These are phyloP conservation scores for Stegastes partitus DNA, from an alignment of 2,113 vertebrate genomes.

Conservation along the genomic window DNA sequence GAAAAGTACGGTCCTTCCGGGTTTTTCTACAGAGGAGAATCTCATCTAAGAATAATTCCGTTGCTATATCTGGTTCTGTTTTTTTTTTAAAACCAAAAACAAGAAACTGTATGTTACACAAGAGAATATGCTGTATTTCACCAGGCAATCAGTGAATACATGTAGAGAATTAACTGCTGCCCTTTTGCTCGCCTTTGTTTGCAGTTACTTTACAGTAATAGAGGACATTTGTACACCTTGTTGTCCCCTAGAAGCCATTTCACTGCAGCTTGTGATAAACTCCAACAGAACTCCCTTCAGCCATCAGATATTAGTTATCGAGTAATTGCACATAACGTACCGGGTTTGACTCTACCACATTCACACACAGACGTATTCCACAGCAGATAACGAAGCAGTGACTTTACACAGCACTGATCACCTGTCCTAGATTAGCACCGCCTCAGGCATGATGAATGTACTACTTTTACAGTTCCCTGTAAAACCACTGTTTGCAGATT, in stretches of 20 bases:
- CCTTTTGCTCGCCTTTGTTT: no score
- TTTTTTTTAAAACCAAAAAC: no score
- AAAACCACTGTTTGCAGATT: slow-evolving; percentile 59
- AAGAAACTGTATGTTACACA: no score
- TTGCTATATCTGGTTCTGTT: neutral
- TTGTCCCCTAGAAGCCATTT: neutral
- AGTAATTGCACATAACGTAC: no score
- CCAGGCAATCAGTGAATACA: no score
- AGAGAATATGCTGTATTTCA: no score
- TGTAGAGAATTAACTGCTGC: no score
- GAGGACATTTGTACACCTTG: neutral
- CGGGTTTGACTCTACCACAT: neutral
- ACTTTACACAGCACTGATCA: slow-evolving; percentile 8
- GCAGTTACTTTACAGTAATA: neutral
- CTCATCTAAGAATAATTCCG: no score
- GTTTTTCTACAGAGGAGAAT: no score
- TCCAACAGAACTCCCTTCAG: neutral
- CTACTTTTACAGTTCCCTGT: slow-evolving; percentile 53
- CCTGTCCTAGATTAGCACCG: slow-evolving; percentile 22
- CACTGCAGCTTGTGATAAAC: neutral
- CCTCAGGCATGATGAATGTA: slow-evolving; percentile 48
- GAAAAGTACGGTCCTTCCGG: neutral
- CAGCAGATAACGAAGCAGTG: neutral
- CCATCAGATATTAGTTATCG: no score
- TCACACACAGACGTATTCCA: neutral